Evolutionary conservation across 2,888 invertebrate genomes (phyloP).

Genomic region (Aphelenchoides bicaudatus): DNA sequence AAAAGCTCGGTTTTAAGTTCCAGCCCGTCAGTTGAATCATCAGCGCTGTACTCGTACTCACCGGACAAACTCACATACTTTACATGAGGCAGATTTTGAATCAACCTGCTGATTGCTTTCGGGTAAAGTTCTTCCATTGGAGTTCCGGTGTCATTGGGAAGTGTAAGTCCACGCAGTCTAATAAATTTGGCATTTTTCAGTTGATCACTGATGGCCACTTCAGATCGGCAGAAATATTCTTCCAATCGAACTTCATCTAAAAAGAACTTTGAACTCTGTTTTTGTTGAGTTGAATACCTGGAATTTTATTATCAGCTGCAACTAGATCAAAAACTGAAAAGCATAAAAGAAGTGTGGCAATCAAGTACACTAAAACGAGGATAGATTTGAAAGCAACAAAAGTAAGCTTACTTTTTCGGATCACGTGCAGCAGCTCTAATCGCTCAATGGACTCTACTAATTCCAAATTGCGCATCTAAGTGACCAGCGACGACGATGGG

Average conservation of each 20-base stretch:
- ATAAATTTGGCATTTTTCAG: background rate
- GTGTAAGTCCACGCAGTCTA: conserved; percentile 6
- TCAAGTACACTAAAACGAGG: no score
- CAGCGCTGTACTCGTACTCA: background rate
- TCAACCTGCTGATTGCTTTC: background rate
- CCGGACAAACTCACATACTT: background rate
- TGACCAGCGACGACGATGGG: no score
- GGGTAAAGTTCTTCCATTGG: background rate
- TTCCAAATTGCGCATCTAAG: no score
- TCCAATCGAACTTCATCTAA: conserved; percentile 1
- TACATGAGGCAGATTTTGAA: background rate
- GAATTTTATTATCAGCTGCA: no score
- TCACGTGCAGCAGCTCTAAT: no score
- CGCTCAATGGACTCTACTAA: no score
- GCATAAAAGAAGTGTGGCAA: no score
- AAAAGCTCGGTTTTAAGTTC: conserved; percentile 2
- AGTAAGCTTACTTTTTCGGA: no score
- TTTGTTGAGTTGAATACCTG: no score
- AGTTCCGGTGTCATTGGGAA: background rate
- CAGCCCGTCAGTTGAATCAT: conserved; percentile 3
- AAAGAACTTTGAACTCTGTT: no score
- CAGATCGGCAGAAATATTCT: conserved; percentile 1
- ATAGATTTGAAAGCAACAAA: no score
- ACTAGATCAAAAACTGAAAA: no score
- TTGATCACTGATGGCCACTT: background rate